phyloP scores from a whole-genome alignment of 2,888 invertebrate species.

The Zygothrica quintamaculata region DNA sequence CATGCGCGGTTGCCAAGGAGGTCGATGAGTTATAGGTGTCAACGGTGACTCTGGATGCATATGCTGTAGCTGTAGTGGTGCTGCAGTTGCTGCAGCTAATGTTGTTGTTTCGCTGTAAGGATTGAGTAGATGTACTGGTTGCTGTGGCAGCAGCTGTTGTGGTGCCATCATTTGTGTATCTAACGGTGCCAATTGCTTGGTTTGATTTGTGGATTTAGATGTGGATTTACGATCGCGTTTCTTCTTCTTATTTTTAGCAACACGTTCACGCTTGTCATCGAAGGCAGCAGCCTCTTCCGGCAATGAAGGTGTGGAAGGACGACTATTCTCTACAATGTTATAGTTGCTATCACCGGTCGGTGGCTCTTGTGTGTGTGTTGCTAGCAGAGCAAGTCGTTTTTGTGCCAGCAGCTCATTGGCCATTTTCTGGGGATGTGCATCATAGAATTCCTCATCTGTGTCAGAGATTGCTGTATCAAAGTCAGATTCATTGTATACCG shows the following conservation, averaged over 20 bases:
- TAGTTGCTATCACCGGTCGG: slow-evolving; percentile 85
- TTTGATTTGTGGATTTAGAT: slow-evolving; percentile 56
- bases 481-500: slow-evolving; percentile 91
- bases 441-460: slow-evolving; percentile 95
- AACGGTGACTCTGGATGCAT: slow-evolving; percentile 51
- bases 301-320: slow-evolving; percentile 88
- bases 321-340: slow-evolving; percentile 87
- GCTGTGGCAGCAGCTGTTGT: slow-evolving; percentile 12
- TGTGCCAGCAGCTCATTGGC: slow-evolving; percentile 90
- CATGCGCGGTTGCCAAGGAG: slow-evolving; percentile 58
- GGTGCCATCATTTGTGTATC: slow-evolving; percentile 3
- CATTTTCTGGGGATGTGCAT: slow-evolving; percentile 91
- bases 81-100: slow-evolving; percentile 9
- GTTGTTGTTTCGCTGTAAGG: slow-evolving; percentile 3
- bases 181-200: slow-evolving; percentile 30
- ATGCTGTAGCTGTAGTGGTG: slow-evolving; percentile 7
- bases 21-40: slow-evolving; percentile 66
- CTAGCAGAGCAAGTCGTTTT: slow-evolving; percentile 89
- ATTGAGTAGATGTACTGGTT: slow-evolving; percentile 21
- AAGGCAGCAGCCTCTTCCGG: slow-evolving; percentile 83
- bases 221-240: slow-evolving; percentile 87
- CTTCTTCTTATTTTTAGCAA: slow-evolving; percentile 87
- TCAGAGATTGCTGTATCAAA: slow-evolving; percentile 93
- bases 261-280: slow-evolving; percentile 78
- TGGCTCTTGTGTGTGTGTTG: slow-evolving; percentile 87